phyloP scores from a whole-genome alignment of 2,888 invertebrate species.

The Drosophila pegasa region DNA sequence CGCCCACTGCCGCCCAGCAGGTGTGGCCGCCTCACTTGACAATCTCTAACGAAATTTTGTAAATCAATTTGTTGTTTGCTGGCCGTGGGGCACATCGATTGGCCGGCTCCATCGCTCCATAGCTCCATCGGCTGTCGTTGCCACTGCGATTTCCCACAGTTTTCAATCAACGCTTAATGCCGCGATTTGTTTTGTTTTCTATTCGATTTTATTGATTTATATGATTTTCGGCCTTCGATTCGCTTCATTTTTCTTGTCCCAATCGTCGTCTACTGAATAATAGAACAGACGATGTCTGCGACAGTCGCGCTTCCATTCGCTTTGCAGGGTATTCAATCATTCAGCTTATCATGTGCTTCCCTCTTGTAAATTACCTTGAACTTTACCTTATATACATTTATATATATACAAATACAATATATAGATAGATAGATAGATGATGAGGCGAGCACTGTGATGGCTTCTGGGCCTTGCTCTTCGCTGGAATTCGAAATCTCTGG shows the following conservation, averaged over 20 bases:
- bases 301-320: not conserved
- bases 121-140: conserved; percentile 22
- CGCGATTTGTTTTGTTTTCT: conserved; percentile 28
- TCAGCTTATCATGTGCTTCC: conserved; percentile 5
- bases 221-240: conserved; percentile 44
- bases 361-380: conserved; percentile 57
- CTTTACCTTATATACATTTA: conserved; percentile 1
- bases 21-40: not conserved
- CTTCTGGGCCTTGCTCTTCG: conserved; percentile 1
- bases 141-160: conserved; percentile 47
- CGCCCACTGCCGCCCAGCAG: not conserved
- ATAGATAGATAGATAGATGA: not conserved
- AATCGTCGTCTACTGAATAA: conserved; percentile 10
- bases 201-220: conserved; percentile 55
- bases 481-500: conserved; percentile 10
- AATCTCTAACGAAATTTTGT: conserved; percentile 28
- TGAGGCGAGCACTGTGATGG: not conserved
- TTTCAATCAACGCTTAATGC: conserved; percentile 60
- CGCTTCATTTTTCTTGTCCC: conserved; percentile 8
- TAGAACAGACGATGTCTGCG: not conserved
- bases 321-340: conserved; percentile 1
- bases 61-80: conserved; percentile 47
- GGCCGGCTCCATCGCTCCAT: not conserved
- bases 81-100: conserved; percentile 5
- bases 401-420: not conserved